phyloP scores from a whole-genome alignment of 2,797 vertebrate species.

The Hipposideros larvatus region DNA sequence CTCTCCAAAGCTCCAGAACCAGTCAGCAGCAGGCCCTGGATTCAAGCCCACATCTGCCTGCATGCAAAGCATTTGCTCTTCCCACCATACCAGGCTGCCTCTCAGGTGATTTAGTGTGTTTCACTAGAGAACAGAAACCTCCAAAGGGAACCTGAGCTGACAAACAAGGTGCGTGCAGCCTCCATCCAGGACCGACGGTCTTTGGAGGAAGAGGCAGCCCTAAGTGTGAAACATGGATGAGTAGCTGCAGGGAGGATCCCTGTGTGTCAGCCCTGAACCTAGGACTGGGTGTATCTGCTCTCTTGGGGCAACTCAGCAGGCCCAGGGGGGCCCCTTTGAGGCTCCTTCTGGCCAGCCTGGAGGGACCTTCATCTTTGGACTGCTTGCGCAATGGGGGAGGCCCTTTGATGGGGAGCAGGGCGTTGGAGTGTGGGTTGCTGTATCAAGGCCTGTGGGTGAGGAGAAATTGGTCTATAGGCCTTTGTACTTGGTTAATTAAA shows the following conservation, averaged over 20 bases:
- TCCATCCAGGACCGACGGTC: neutral
- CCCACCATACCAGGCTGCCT: neutral
- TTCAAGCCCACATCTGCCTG: neutral
- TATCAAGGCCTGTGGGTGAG: neutral
- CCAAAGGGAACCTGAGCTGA: neutral
- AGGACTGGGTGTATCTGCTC: neutral
- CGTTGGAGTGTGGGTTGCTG: neutral
- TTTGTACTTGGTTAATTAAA: conserved; percentile 22
- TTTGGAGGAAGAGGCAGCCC: neutral
- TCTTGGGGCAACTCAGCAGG: neutral
- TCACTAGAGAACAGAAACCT: neutral
- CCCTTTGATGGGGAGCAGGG: neutral
- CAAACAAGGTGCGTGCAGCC: neutral
- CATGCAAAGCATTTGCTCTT: neutral
- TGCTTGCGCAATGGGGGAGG: neutral
- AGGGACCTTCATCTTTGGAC: neutral
- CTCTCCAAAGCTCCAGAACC: neutral
- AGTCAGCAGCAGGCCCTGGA: neutral
- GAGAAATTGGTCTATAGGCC: neutral
- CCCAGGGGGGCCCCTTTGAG: neutral
- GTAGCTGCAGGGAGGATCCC: neutral
- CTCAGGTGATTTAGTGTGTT: neutral
- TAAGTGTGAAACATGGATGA: neutral
- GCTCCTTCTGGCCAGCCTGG: neutral
- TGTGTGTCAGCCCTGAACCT: neutral